Base-by-base conservation (phyloP, 2,888 invertebrate genomes). In the Dascillus cervinus region DNA sequence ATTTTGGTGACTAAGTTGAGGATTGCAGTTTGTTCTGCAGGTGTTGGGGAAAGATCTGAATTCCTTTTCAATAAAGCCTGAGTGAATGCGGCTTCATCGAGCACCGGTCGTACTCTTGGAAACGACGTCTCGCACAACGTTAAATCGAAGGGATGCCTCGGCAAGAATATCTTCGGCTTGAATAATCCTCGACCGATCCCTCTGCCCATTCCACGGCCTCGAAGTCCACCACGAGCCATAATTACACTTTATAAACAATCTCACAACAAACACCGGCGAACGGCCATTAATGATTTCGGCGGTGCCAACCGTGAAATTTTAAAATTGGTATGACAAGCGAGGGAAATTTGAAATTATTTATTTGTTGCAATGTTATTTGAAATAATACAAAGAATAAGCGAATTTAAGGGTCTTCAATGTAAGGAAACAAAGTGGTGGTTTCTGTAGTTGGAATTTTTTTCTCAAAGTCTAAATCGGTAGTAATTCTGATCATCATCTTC, bases 1-100 rank as follows among this genome's bases (percentile, higher is more conserved):
- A 97, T 79, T 65, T 95, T 94, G 1, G 92, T 91, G 15, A 96
- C 90, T 10, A 98, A 73, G 64, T 90, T 92, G 14, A 90, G 76
- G 29, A 97, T 86, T 0, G 92, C 83, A 0, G 92, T 84, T 65
- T 95, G 92, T 54, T 97, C 96, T 2, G 81, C 76, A 0, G 92
- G 78, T 0, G 89, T 79, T 0, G 96, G 96, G 26, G 90, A 89
- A 36, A 98, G 72, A 60, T 97, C 95, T 13, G 82, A 73, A 56
- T 95, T 94, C 19, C 95, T 75, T 61, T 96, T 95, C 23, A 97
- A 67, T 1, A 97, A 70, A 0, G 92, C 92, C 81, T 92, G 70
- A 10, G 90, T 89, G 20, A 94, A 75, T 0, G 79, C 75, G 2
- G 85, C 73, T 58, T 96, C 96, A 53, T 95, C 95, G 0, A 82